Evolutionary conservation across 2,888 invertebrate species (phyloP).

Genomic region (Plutella xylostella): DNA sequence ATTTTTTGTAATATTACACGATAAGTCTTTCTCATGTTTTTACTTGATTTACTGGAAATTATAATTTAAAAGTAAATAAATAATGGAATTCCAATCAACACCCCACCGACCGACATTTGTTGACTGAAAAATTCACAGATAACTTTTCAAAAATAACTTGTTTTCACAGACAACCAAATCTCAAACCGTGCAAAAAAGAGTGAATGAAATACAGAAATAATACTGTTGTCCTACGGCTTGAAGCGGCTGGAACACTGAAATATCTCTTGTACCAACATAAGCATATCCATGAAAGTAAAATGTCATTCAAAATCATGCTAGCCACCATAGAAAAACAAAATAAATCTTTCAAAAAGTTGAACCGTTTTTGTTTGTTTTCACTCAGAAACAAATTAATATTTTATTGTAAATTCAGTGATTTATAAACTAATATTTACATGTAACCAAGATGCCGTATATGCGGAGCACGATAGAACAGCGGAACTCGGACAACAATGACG

Average conservation of each 20-base stretch:
- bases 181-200: no score
- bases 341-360: conserved; percentile 22
- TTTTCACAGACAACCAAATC: no score
- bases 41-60: no score
- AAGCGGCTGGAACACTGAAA: background rate
- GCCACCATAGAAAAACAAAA: conserved; percentile 2
- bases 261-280: background rate
- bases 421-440: background rate
- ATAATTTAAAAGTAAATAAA: conserved; percentile 4
- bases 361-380: conserved; percentile 20
- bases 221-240: no score
- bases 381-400: no score
- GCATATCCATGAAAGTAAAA: background rate
- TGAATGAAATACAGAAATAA: no score
- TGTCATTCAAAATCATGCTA: background rate
- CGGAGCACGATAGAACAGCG: conserved; percentile 34
- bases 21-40: no score
- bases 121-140: no score
- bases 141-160: no score
- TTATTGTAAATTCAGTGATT: no score
- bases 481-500: conserved; percentile 35
- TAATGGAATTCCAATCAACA: conserved; percentile 1
- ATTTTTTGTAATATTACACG: no score
- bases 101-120: background rate
- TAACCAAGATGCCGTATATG: conserved; percentile 3